phyloP scores from a whole-genome alignment of 1,140 invertebrate species.

The Dendroctonus ponderosae region DNA sequence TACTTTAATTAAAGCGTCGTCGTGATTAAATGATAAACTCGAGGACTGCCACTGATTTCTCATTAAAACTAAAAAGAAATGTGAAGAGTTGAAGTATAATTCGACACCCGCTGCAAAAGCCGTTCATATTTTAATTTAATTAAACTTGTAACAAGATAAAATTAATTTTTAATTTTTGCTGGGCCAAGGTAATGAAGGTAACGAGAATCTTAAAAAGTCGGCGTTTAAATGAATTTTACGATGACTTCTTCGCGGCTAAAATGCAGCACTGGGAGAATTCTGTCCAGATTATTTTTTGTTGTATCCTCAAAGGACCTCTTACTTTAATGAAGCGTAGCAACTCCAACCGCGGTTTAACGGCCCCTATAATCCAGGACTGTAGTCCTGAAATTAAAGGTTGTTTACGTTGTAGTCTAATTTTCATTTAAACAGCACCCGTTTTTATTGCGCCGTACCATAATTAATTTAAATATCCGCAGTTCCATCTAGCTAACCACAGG shows the following conservation, averaged over 20 bases:
- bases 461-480: no score
- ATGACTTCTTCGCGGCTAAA: conserved; percentile 41
- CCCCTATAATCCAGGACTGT: conserved; percentile 28
- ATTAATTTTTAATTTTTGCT: conserved; percentile 48
- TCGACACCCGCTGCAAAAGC: conserved; percentile 42
- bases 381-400: conserved; percentile 16
- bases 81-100: conserved; percentile 37
- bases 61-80: conserved; percentile 22
- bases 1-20: background rate
- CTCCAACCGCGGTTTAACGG: conserved; percentile 36
- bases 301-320: conserved; percentile 44
- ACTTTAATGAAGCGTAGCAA: conserved; percentile 44
- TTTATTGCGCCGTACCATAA: no score
- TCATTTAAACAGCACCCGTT: background rate
- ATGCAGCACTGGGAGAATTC: conserved; percentile 40
- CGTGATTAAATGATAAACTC: no score
- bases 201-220: conserved; percentile 42
- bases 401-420: conserved; percentile 6
- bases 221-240: conserved; percentile 41
- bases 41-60: conserved; percentile 2
- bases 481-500: no score
- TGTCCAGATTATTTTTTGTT: conserved; percentile 48
- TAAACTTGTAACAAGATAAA: conserved; percentile 48
- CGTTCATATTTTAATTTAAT: conserved; percentile 48
- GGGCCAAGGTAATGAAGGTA: conserved; percentile 43